Conservation (phyloP, 2,888 invertebrate species). For the Rhimphoctona megacephalus region DNA sequence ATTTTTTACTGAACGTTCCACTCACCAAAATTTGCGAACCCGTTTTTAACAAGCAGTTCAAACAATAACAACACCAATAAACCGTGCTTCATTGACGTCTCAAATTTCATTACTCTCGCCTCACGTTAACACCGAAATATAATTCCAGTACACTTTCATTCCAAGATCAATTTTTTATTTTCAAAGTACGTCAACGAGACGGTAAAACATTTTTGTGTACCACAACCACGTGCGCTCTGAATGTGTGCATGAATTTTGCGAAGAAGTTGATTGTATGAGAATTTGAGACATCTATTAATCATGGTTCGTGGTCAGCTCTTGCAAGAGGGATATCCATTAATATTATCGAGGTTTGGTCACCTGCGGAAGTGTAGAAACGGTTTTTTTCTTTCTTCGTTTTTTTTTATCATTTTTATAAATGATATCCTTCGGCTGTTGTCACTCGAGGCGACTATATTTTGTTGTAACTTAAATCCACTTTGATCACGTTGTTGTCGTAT, state of each 20-base stretch:
- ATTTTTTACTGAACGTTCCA: background rate
- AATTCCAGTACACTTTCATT: background rate
- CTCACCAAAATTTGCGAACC: background rate
- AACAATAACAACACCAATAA: background rate
- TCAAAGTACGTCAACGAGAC: conserved; percentile 33
- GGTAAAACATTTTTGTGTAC: conserved; percentile 32
- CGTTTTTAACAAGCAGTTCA: background rate
- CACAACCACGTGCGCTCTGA: background rate
- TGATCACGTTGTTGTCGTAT: conserved; percentile 32
- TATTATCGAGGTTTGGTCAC: conserved; percentile 76
- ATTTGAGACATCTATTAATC: conserved; percentile 78
- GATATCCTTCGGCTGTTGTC: conserved; percentile 75
- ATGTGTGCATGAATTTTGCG: background rate
- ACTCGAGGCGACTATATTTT: conserved; percentile 77
- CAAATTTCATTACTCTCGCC: background rate
- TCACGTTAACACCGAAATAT: background rate
- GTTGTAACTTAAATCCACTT: conserved; percentile 68
- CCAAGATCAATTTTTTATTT: conserved; percentile 7
- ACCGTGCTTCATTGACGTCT: conserved; percentile 9
- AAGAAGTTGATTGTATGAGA: conserved; percentile 55
- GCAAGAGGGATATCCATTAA: conserved; percentile 77
- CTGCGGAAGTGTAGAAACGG: conserved; percentile 72
- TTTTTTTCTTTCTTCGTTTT: conserved; percentile 67
- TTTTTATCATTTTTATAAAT: conserved; percentile 73
- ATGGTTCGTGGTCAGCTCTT: conserved; percentile 72